Evolutionary conservation across 2,888 invertebrate species (phyloP), one percentile per base, ranked within the genome.

Genomic region (Microdon myrmicae): DNA sequence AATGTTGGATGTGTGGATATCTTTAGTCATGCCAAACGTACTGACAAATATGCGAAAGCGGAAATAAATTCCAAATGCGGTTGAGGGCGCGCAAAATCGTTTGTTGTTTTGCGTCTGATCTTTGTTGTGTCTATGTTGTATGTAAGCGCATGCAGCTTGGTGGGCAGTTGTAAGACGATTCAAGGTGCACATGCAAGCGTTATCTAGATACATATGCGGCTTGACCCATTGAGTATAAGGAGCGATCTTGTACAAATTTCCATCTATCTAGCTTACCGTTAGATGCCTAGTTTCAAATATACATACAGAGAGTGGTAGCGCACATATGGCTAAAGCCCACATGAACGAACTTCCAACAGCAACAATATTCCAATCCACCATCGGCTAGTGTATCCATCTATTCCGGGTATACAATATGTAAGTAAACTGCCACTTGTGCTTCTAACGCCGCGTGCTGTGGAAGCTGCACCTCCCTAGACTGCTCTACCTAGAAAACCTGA

Each of bases 171-270:
- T 34, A 26, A 6, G 19, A 34, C 19, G 29, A 22, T 48, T 44
- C 37, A 41, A n/a, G n/a, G n/a, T n/a, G n/a, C 45, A 53, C 37
- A 38, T 35, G 28, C 37, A 41, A 48, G 38, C 61, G 38, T 61
- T 43, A 14, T 17, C 17, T 14, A 3, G 31, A 29, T 12, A 10
- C 13, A n/a, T 7, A 32, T 6, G 5, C n/a, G 9, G 56, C 56
- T 64, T 64, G 61, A 64, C 61, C 61, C 61, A 64, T 56, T 64
- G 61, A 64, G 56, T 64, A 64, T 64, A 64, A 64, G 61, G 47
- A 64, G 61, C 61, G 56, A 64, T 64, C 61, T 56, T 56, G 61
- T 51, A 64, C 61, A 64, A 64, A 56, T 64, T 56, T 64, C 45
- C 45, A 56, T 56, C 56, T 51, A 51, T 51, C 56, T 51, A 45